Conservation (phyloP, 2,113 vertebrate species). For the Pteruthius melanotis region DNA sequence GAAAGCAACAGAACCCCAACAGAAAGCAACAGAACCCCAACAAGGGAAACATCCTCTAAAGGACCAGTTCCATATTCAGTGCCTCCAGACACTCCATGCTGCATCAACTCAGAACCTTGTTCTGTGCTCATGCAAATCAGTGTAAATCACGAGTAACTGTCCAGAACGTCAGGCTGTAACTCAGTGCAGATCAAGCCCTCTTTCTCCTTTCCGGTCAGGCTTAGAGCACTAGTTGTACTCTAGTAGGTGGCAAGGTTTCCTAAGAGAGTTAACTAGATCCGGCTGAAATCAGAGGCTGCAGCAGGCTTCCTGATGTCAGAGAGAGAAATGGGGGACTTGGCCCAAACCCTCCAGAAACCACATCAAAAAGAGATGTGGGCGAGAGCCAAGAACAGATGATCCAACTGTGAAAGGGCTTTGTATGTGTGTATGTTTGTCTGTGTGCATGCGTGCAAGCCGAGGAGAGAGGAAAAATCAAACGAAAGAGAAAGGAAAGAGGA, state of each 20-base stretch:
- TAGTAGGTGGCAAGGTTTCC: conserved; percentile 54
- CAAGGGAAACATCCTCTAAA: background rate
- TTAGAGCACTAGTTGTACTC: background rate
- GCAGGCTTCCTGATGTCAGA: conserved; percentile 82
- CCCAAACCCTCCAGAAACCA: conserved; percentile 80
- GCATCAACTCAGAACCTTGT: background rate
- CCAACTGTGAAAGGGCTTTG: conserved; percentile 68
- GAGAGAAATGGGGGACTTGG: conserved; percentile 74
- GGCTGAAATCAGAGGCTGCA: conserved; percentile 65
- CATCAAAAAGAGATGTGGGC: conserved; percentile 77
- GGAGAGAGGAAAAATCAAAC: background rate
- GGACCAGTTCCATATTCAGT: background rate
- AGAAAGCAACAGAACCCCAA: background rate
- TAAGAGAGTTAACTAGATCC: conserved; percentile 82
- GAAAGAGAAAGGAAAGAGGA: conserved; percentile 32
- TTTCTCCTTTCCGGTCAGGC: background rate
- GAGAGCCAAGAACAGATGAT: conserved; percentile 74
- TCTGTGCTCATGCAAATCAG: background rate
- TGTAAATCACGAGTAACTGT: background rate
- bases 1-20: too few species aligned
- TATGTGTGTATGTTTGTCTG: background rate
- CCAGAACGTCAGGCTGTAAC: background rate
- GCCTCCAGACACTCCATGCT: background rate
- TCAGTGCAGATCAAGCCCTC: background rate
- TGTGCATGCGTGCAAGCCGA: background rate